phyloP scores from a whole-genome alignment of 2,888 invertebrate species.

The Oxystoma pomonae region DNA sequence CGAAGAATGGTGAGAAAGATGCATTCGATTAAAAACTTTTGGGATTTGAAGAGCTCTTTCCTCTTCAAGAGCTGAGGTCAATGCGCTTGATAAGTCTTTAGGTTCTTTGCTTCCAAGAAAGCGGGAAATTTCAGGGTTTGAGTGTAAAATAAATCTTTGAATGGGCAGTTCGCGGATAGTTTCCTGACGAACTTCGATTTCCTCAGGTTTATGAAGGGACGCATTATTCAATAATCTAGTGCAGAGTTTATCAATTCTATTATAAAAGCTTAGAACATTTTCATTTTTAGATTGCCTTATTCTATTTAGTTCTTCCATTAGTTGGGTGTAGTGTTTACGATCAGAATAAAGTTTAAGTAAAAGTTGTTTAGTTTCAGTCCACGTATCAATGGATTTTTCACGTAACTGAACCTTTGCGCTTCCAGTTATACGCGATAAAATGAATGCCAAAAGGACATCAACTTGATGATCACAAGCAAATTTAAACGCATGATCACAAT shows the following conservation, averaged over 20 bases:
- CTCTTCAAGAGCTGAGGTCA: conserved; percentile 10
- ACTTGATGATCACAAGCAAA: conserved; percentile 4
- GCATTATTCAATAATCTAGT: conserved; percentile 7
- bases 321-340: conserved; percentile 9
- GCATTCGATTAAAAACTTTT: no score
- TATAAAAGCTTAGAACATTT: conserved; percentile 10
- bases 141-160: conserved; percentile 15
- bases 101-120: conserved; percentile 10
- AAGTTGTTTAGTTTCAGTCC: conserved; percentile 3
- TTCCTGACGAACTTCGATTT: conserved; percentile 2
- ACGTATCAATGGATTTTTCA: conserved; percentile 3
- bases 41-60: conserved; percentile 1
- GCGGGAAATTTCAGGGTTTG: conserved; percentile 10
- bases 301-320: conserved; percentile 14
- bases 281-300: conserved; percentile 4
- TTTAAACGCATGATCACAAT: conserved; percentile 11
- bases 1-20: no score
- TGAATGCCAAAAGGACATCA: background rate
- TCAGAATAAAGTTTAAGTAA: conserved; percentile 8
- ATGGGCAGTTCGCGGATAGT: conserved; percentile 11
- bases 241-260: conserved; percentile 3
- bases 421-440: background rate
- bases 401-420: conserved; percentile 2
- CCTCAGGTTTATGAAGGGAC: background rate
- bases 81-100: conserved; percentile 8